Conservation (phyloP, 2,113 vertebrate genomes). For the Brevimyrus niger region DNA sequence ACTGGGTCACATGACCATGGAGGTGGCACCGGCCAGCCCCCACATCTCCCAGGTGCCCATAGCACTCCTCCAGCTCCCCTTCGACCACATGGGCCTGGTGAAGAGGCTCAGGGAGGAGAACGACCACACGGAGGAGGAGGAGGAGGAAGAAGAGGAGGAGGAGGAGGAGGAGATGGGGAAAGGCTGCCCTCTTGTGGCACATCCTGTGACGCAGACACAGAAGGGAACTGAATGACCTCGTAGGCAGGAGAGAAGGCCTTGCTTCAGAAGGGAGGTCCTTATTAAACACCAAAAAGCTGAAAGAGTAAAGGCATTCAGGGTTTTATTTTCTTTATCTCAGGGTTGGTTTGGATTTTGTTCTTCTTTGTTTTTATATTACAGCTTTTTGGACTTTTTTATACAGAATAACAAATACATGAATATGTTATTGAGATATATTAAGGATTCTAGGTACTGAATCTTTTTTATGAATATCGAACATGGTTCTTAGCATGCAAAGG, state of each 20-base stretch:
- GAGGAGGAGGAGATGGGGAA: constrained; percentile 62
- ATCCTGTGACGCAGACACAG: constrained; percentile 63
- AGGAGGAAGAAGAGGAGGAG: constrained; percentile 60
- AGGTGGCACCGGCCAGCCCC: constrained; percentile 50
- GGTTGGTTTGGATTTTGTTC: neutral
- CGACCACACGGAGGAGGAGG: constrained; percentile 45
- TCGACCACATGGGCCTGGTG: constrained; percentile 66
- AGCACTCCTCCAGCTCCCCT: constrained; percentile 52
- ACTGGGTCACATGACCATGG: constrained; percentile 64
- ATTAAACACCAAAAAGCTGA: neutral
- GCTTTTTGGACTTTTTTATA: neutral
- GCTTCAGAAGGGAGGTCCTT: neutral
- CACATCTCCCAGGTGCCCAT: neutral
- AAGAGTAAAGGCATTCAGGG: neutral
- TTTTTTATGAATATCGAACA: neutral
- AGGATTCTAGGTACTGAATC: neutral
- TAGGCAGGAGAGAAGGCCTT: constrained; percentile 50
- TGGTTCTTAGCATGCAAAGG: neutral
- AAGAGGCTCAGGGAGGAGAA: constrained; percentile 61
- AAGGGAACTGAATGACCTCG: constrained; percentile 55
- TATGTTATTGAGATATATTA: neutral
- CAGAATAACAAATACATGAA: neutral
- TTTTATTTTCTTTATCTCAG: neutral
- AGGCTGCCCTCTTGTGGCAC: constrained; percentile 60
- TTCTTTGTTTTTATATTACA: neutral